These are phyloP conservation scores for Xiphophorus birchmanni DNA, from an alignment of 2,797 vertebrate genomes.

Conservation along the genomic window DNA sequence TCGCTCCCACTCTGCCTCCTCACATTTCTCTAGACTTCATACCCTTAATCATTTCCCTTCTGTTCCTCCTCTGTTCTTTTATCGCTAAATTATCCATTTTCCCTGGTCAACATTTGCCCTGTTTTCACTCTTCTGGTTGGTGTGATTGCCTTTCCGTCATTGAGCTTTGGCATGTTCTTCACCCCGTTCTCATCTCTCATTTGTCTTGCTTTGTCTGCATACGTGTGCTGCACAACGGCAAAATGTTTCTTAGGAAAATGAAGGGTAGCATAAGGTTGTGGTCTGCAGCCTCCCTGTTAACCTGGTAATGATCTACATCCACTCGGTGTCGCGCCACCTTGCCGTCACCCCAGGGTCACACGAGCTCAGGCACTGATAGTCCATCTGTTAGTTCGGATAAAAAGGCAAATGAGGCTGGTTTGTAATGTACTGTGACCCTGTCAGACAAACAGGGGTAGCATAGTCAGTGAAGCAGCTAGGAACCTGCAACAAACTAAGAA, in stretches of 20 bases:
- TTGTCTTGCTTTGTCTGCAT: constrained; percentile 65
- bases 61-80: constrained; percentile 19
- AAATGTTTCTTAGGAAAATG: constrained; percentile 69
- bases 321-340: constrained; percentile 71
- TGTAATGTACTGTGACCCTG: constrained; percentile 74
- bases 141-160: constrained; percentile 52
- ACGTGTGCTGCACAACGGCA: constrained; percentile 41
- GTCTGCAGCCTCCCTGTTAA: constrained; percentile 69
- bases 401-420: constrained; percentile 77
- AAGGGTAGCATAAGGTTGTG: constrained; percentile 71
- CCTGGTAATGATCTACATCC: constrained; percentile 76
- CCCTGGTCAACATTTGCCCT: neutral
- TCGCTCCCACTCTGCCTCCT: constrained; percentile 35
- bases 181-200: constrained; percentile 61
- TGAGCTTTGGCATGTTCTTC: constrained; percentile 52
- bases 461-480: constrained; percentile 63
- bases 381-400: constrained; percentile 79
- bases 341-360: constrained; percentile 75
- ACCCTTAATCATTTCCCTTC: constrained; percentile 26
- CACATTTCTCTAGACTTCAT: constrained; percentile 35
- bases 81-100: constrained; percentile 18
- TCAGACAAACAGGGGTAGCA: constrained; percentile 59
- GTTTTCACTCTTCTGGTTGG: constrained; percentile 20
- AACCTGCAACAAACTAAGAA: constrained; percentile 66
- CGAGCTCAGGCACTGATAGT: constrained; percentile 66